Percentiles rank a stretch among this genome's conserved stretches.
Evolutionary conservation across 2,797 vertebrate genomes (phyloP).

Genomic region (Linurgus olivaceus): DNA sequence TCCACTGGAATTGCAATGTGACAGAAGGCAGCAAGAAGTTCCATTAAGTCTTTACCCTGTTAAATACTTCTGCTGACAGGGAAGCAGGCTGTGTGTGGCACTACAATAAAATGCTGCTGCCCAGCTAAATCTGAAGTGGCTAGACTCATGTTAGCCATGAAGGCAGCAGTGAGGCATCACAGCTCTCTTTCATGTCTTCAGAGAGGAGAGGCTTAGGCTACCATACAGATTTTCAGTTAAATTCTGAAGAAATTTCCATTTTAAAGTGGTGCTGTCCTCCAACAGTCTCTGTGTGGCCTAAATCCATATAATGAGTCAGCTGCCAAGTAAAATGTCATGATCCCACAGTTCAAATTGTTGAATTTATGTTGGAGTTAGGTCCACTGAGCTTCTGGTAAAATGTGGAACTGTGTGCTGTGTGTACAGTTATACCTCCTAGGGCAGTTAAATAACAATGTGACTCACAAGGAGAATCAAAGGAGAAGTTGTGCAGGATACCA

Average conservation of each 20-base stretch:
- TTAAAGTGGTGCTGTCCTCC: not conserved
- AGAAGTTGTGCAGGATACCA: not conserved
- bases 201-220: not conserved
- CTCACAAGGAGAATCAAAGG: conserved; percentile 27
- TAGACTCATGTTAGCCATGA: not conserved
- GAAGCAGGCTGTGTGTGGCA: not conserved
- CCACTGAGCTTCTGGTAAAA: not conserved
- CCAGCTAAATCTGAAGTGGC: conserved; percentile 16
- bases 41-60: conserved; percentile 15
- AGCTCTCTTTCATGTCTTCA: not conserved
- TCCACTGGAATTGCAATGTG: conserved; percentile 4
- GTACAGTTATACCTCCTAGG: not conserved
- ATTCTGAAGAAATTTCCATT: not conserved
- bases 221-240: not conserved
- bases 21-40: conserved; percentile 50
- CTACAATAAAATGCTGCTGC: not conserved
- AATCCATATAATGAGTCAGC: not conserved
- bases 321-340: not conserved
- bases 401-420: not conserved
- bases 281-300: not conserved
- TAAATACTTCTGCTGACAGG: conserved; percentile 45
- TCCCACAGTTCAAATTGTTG: not conserved
- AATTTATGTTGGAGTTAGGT: conserved; percentile 8
- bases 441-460: conserved; percentile 48
- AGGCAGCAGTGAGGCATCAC: not conserved